Evolutionary conservation across 2,888 invertebrate genomes (phyloP), one percentile per base, ranked within the genome.

Genomic region (Camponotus fellah): DNA sequence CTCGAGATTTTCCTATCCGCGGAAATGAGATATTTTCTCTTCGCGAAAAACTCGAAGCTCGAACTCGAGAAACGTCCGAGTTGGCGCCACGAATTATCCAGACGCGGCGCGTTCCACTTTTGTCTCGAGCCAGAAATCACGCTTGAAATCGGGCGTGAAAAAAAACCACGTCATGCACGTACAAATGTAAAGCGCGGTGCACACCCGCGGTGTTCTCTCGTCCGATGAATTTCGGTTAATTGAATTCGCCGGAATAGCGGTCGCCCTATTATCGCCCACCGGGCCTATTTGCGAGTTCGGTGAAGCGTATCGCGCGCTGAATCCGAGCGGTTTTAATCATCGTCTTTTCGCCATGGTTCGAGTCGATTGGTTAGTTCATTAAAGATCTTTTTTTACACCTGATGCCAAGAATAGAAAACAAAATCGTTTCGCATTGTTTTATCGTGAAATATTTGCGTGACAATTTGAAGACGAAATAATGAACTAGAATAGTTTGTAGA

Each of bases 161-260:
- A 72, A 69, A 72, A 10, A 53, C 17, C 17, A 21, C 12, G 34
- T 43, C 8, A 21, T 17, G 32, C 43, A 32, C n/a, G 17, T 21
- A n/a, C 12, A 53, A 12, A 14, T n/a, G 66, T 14, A 26, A n/a
- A 5, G 26, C 26, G 37, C 26, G 56, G 37, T 12, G 40, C 26
- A 40, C 9, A 56, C 40, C 37, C 8, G 43, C 49, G 40, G 26
- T 8, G 21, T 21, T 79, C 46, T 34, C 79, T 60, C 34, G 60
- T 5, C 37, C 46, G 46, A 79, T 46, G 72, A 80, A 72, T 80
- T 60, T 72, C 79, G 68, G 79, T 80, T 80, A 80, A 80, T 80
- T 80, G 72, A 26, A 72, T 72, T 60, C 43, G 21, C 72, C 60
- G 60, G 71, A 80, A 80, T 80, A 32, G 79, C 60, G 46, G 34